phyloP scores from a whole-genome alignment of 1,140 invertebrate genomes.

The Lycorma delicatula region DNA sequence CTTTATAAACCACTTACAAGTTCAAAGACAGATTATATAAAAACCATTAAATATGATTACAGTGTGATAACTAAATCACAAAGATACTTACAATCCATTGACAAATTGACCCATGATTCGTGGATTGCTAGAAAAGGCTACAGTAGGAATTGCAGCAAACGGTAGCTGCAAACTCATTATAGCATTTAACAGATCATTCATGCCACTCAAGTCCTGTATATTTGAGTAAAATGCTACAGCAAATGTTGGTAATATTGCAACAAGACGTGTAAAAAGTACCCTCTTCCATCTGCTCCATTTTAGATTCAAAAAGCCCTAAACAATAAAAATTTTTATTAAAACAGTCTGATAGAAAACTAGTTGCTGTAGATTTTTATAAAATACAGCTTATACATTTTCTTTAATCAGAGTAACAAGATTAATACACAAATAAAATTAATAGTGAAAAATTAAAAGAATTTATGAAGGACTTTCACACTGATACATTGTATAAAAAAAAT shows the following conservation, averaged over 20 bases:
- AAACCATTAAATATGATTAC: no score
- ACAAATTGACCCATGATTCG: conserved; percentile 77
- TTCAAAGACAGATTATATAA: no score
- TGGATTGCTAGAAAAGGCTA: conserved; percentile 76
- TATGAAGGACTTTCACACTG: no score
- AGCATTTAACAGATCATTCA: conserved; percentile 89
- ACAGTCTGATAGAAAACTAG: not conserved
- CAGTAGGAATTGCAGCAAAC: conserved; percentile 75
- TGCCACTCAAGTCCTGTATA: conserved; percentile 63
- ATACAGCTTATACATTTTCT: no score
- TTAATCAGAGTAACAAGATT: no score
- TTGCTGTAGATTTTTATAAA: no score
- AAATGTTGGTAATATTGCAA: conserved; percentile 87
- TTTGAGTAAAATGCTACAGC: conserved; percentile 64
- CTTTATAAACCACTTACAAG: no score
- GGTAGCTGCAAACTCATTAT: conserved; percentile 80
- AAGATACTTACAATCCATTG: conserved; percentile 54
- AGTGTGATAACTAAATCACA: no score
- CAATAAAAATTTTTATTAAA: conserved; percentile 23
- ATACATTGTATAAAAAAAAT: no score
- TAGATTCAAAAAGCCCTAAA: conserved; percentile 79
- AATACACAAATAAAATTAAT: no score
- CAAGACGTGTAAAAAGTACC: conserved; percentile 74
- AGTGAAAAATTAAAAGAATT: no score
- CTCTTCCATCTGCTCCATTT: conserved; percentile 83